Evolutionary conservation across 2,797 vertebrate species (phyloP).

Genomic region (Cottoperca gobio): DNA sequence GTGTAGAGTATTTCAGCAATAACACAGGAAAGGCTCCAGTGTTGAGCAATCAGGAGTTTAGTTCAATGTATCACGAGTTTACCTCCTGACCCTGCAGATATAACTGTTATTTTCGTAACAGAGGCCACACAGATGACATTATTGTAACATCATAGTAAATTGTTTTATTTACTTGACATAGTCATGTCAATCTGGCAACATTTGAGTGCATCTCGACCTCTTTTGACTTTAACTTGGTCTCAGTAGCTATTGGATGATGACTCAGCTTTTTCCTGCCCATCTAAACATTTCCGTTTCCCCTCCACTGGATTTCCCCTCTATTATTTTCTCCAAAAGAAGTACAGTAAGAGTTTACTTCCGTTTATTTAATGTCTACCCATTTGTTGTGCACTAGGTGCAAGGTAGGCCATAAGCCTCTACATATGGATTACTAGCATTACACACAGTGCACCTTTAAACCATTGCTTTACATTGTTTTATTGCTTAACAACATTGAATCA

Average conservation of each 20-base stretch:
- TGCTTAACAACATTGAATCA: background rate
- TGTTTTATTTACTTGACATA: background rate
- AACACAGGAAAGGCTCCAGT: background rate
- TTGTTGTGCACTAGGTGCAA: background rate
- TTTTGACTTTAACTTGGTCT: background rate
- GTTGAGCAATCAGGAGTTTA: conserved; percentile 8
- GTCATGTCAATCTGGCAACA: background rate
- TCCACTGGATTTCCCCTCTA: background rate
- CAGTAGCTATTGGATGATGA: background rate
- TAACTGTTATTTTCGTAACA: background rate
- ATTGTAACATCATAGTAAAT: background rate
- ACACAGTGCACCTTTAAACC: background rate
- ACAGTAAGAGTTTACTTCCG: background rate
- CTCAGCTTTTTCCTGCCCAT: background rate
- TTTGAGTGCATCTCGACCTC: background rate
- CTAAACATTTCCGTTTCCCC: background rate
- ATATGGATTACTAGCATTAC: background rate
- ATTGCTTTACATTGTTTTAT: no score
- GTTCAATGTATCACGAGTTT: background rate
- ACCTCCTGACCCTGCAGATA: background rate
- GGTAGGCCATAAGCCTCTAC: background rate
- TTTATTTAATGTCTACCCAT: background rate
- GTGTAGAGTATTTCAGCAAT: background rate
- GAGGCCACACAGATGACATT: background rate
- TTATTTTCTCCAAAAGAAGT: background rate